A percentile compares a stretch with the other conserved stretches of the same genome.
Evolutionary conservation across 1,140 invertebrate species (phyloP).

Genomic region (Latrodectus geometricus): DNA sequence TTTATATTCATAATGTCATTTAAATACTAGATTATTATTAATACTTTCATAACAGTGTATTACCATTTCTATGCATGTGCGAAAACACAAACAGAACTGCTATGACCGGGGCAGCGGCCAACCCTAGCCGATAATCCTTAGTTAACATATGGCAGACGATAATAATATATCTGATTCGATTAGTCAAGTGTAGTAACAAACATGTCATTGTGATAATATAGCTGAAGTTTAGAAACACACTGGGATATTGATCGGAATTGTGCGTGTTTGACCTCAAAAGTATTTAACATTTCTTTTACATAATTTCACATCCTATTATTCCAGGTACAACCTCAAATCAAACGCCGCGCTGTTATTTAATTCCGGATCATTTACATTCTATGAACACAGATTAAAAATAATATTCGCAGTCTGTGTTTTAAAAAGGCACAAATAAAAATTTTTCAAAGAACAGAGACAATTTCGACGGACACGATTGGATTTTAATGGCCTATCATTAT

Average conservation of each 20-base stretch:
- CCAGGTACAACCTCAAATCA: constrained; percentile 8
- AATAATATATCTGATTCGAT: constrained; percentile 18
- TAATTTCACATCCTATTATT: constrained; percentile 7
- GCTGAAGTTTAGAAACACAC: neutral
- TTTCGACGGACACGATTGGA: constrained; percentile 22
- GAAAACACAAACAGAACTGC: too few species aligned
- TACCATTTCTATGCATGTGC: too few species aligned
- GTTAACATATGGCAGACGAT: constrained; percentile 4
- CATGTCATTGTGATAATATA: constrained; percentile 23
- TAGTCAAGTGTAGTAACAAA: neutral
- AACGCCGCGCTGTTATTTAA: constrained; percentile 10
- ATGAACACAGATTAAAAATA: neutral
- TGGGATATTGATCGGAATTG: constrained; percentile 27
- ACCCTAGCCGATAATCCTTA: constrained; percentile 14
- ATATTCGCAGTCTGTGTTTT: neutral
- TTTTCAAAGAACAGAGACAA: constrained; percentile 36
- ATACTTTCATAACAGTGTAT: too few species aligned
- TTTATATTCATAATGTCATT: too few species aligned
- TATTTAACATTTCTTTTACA: constrained; percentile 7
- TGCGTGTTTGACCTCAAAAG: constrained; percentile 19
- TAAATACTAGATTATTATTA: too few species aligned
- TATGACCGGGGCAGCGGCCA: neutral
- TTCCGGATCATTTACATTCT: neutral
- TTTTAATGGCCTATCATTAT: constrained; percentile 46
- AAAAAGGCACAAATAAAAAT: constrained; percentile 15